phyloP scores from a whole-genome alignment of 2,797 vertebrate species.

The Sebastes kiyomatsui region DNA sequence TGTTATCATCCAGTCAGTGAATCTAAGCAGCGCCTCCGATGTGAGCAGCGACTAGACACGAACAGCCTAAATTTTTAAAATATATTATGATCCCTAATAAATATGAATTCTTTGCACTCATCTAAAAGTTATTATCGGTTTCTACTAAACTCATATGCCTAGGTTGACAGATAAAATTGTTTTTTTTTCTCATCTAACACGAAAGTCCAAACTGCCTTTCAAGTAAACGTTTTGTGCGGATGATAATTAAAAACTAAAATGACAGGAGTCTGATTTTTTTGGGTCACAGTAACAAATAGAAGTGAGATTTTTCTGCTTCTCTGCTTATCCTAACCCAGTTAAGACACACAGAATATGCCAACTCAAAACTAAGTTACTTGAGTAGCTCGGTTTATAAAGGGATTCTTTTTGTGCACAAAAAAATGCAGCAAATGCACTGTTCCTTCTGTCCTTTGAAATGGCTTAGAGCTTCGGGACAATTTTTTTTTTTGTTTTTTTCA shows the following conservation, averaged over 20 bases:
- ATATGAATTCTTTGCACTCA: background rate
- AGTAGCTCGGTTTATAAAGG: conserved; percentile 13
- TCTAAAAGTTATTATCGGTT: background rate
- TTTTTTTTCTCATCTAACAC: background rate
- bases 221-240: background rate
- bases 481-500: conserved; percentile 34
- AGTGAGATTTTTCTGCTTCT: background rate
- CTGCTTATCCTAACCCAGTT: conserved; percentile 16
- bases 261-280: background rate
- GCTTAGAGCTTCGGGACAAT: conserved; percentile 32
- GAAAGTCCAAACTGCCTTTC: background rate
- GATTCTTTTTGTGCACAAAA: conserved; percentile 10
- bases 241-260: background rate
- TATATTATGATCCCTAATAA: background rate
- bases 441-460: conserved; percentile 31
- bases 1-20: background rate
- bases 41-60: background rate
- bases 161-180: background rate
- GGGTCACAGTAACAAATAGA: background rate
- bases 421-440: conserved; percentile 10
- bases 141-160: background rate
- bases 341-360: background rate
- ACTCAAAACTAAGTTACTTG: background rate
- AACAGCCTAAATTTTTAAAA: rapidly evolving
- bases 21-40: background rate